Base-by-base conservation (phyloP, 1,140 invertebrate genomes). In the Lordiphosa stackelbergi region DNA sequence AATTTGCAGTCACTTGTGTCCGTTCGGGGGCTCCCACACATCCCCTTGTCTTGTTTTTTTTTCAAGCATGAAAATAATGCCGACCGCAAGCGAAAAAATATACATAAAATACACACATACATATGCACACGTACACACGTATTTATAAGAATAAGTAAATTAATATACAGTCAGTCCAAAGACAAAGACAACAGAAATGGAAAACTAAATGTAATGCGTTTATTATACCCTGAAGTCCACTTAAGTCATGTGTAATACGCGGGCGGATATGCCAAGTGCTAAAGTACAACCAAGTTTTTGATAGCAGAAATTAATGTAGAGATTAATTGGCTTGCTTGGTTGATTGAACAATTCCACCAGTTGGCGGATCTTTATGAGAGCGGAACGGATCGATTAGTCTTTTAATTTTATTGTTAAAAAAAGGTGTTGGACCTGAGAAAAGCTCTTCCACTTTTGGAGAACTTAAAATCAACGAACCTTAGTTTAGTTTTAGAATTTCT, bases 1-100 rank as follows among this genome's bases (percentile, higher is more conserved):
- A 79, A 79, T 79, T 79, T 79, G 63, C 75, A 79, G 66, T 71
- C 54, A 68, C 73, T 69, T 73, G 51, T 62, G 51, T 22, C 36
- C 66, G 47, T 51, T 57, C 38, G 31, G 49, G 38, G 56, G 49
- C 60, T 73, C 66, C 54, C 66, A 63, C 71, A 70, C 64, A 54
- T 72, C 64, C 45, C 37, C 28, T 34, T 48, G 61, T 57, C 19
- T 56, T 56, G 42, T 64, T 52, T 57, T 40, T 64, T 54, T 64
- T 55, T 66, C 35, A 68, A 53, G 61, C 75, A 74, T 81, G 54
- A 69, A 78, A 60, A 43, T 58, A 46, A 37, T 53, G 69, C 74
- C 74, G 64, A 79, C 74, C 66, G 53, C 61, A 63, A 38, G 69
- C 66, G 40, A 52, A 64, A 54, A 49, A 60, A 69, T 48, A 58